Evolutionary conservation across 2,888 invertebrate species (phyloP).

Genomic region (Oxytorus armatus): DNA sequence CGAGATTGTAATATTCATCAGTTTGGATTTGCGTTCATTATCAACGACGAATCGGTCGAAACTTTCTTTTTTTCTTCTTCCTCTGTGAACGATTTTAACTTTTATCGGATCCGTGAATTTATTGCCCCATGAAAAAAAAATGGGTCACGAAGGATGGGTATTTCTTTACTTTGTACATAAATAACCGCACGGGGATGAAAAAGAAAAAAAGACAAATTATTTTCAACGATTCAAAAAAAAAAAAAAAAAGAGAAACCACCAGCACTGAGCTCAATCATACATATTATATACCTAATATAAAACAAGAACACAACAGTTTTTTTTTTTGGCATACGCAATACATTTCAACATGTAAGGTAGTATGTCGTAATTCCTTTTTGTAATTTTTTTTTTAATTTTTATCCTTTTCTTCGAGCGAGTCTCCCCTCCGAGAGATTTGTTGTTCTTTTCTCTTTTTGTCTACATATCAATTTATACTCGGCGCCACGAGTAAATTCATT

Average conservation of each 20-base stretch:
- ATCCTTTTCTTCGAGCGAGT: slow-evolving; percentile 44
- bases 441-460: slow-evolving; percentile 68
- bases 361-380: slow-evolving; percentile 77
- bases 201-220: no score
- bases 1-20: slow-evolving; percentile 57
- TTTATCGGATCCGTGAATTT: slow-evolving; percentile 57
- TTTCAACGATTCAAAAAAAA: slow-evolving; percentile 6
- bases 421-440: slow-evolving; percentile 43
- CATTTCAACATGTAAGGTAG: slow-evolving; percentile 83
- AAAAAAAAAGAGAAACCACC: slow-evolving; percentile 74
- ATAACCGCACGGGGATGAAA: slow-evolving; percentile 44
- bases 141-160: slow-evolving; percentile 35
- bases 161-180: slow-evolving; percentile 68
- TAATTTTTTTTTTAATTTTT: slow-evolving; percentile 71
- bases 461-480: slow-evolving; percentile 70
- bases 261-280: slow-evolving; percentile 80
- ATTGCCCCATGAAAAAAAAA: slow-evolving; percentile 40
- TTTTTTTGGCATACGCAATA: slow-evolving; percentile 81
- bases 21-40: slow-evolving; percentile 73
- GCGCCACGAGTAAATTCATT: slow-evolving; percentile 68
- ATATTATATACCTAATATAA: slow-evolving; percentile 82
- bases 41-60: slow-evolving; percentile 71
- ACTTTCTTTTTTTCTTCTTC: slow-evolving; percentile 16
- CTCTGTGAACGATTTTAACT: slow-evolving; percentile 41
- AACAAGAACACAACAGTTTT: slow-evolving; percentile 83